Base-by-base conservation (phyloP, 2,888 invertebrate genomes). In the Hyposoter didymator region DNA sequence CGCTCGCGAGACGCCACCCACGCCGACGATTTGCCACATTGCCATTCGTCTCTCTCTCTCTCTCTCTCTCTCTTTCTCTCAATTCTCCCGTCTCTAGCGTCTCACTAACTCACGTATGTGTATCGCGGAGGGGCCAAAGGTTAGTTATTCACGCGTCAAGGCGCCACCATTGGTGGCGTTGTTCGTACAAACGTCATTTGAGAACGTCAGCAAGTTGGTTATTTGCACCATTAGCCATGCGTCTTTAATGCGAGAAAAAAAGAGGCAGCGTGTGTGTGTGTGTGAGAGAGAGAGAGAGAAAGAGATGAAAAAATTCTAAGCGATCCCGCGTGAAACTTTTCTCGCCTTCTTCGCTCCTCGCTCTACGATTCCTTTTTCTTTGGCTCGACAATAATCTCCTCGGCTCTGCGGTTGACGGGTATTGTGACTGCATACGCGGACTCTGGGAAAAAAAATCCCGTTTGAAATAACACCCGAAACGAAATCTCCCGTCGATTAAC, bases 141-240 rank as follows among this genome's bases (percentile, higher is more conserved):
- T 92, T 92, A 90, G 91, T 92, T 92, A 92, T 92, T 92, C 92
- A 91, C 90, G 92, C 92, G 91, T 91, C 90, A 90, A 92, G 92
- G 92, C 92, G 92, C 92, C 92, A 92, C 90, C 78, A 67, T 78
- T n/a, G 78, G 67, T 76, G 75, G 64, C 32, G 64, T 49, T 64
- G 90, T 84, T 84, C 67, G 62, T 67, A 66, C 59, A 59, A 75
- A 72, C 59, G 73, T 76, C 81, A 78, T 64, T 67, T 45, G 87
- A 64, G 69, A 67, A 73, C 67, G 62, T 75, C 64, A 64, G 79
- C 79, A 76, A 78, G 88, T 90, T 64, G 74, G 90, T 91, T 91
- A 92, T 92, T 92, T 90, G 90, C 92, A 90, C 87, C 92, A 45
- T 45, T 92, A 91, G 92, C 91, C 90, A 89, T 90, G 89, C 90